Conservation (phyloP, 2,888 invertebrate species). For the Eucera pruinosa region DNA sequence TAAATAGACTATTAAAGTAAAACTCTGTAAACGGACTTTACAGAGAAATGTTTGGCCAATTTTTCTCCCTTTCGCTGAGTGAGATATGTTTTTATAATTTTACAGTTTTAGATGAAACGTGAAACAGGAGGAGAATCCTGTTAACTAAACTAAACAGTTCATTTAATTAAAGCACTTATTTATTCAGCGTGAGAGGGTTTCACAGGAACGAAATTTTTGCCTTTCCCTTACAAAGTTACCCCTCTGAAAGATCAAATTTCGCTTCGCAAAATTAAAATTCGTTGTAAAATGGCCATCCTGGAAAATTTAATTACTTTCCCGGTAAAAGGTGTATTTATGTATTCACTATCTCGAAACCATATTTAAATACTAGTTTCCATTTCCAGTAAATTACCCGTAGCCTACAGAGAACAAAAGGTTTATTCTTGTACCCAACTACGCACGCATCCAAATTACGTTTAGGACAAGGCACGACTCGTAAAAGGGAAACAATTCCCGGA, state of each 20-base stretch:
- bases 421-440: background rate
- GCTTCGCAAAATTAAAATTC: too few relatives aligned
- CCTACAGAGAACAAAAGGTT: background rate
- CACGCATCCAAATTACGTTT: background rate
- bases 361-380: background rate
- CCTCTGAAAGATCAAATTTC: too few relatives aligned
- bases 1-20: too few relatives aligned
- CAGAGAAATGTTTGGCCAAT: too few relatives aligned
- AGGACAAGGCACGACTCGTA: background rate
- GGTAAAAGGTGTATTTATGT: too few relatives aligned
- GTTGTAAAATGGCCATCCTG: too few relatives aligned
- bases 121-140: background rate
- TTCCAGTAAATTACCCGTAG: background rate
- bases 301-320: too few relatives aligned
- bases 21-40: too few relatives aligned
- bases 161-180: constrained; percentile 8
- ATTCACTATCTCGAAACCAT: too few relatives aligned
- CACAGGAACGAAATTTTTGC: background rate
- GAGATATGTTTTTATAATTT: too few relatives aligned
- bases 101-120: background rate
- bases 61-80: background rate
- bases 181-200: background rate
- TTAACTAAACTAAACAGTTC: constrained; percentile 5
- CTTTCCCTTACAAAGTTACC: background rate
- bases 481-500: background rate